Evolutionary conservation across 2,113 vertebrate species (phyloP).

Genomic region (Tetraodon nigroviridis): DNA sequence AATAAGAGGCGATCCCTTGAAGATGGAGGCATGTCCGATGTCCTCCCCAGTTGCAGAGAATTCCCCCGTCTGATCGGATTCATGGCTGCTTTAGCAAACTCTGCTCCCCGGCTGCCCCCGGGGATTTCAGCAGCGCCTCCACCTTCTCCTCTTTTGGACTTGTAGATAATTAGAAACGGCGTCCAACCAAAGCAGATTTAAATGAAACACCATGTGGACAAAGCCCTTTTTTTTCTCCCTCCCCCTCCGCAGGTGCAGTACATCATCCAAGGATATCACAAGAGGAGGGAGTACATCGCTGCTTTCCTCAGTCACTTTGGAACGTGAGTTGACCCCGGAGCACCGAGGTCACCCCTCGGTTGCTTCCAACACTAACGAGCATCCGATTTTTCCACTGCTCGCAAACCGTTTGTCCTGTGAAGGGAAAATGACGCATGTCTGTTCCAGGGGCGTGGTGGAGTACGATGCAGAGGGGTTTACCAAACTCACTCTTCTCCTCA

Average conservation of each 20-base stretch:
- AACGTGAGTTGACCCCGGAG: constrained; percentile 80
- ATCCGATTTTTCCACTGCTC: neutral
- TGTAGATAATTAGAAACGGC: constrained; percentile 15
- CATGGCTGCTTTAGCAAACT: constrained; percentile 17
- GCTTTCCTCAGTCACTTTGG: constrained; percentile 99
- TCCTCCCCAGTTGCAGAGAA: no score
- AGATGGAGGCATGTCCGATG: no score
- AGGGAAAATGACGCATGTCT: constrained; percentile 8
- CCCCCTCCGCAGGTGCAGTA: constrained; percentile 95
- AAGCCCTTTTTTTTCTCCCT: neutral
- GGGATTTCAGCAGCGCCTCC: constrained; percentile 13
- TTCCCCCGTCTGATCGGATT: constrained; percentile 12
- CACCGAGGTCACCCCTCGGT: neutral
- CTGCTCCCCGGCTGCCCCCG: constrained; percentile 31
- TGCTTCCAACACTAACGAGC: neutral
- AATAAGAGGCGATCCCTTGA: no score
- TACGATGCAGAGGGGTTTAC: constrained; percentile 98
- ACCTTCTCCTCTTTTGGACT: constrained; percentile 13
- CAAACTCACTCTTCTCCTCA: constrained; percentile 92
- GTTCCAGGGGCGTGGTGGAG: constrained; percentile 90
- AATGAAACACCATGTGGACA: neutral
- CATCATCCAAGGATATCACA: constrained; percentile 98
- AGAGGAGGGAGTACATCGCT: constrained; percentile 96
- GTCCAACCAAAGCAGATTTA: neutral
- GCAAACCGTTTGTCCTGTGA: neutral